Percentiles rank a stretch among this genome's conserved stretches.
These are phyloP conservation scores for Eristalinus sepulchralis DNA, from an alignment of 2,888 invertebrate species.

Conservation along the genomic window DNA sequence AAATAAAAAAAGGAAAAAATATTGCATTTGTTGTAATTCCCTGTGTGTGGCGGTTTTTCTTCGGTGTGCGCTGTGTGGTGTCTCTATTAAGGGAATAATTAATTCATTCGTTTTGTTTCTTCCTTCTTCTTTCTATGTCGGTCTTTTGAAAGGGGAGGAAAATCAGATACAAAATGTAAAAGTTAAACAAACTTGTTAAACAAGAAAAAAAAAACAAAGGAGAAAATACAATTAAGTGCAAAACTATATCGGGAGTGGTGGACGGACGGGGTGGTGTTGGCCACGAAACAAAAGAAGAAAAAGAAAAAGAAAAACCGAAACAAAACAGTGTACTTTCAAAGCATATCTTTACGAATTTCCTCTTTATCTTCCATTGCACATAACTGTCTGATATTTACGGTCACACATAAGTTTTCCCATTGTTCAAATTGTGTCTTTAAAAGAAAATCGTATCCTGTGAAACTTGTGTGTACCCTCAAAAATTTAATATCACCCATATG, in stretches of 20 bases:
- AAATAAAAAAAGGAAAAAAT: too few species aligned
- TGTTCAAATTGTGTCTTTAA: neutral
- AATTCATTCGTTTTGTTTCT: neutral
- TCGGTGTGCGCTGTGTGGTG: neutral
- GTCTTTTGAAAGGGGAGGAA: neutral
- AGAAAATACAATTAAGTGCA: neutral
- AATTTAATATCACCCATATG: slow-evolving; percentile 51
- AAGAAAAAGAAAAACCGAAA: too few species aligned
- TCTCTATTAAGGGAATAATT: neutral
- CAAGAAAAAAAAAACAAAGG: neutral
- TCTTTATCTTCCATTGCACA: neutral
- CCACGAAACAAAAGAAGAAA: neutral
- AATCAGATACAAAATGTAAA: neutral
- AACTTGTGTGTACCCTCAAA: slow-evolving; percentile 28
- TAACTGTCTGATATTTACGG: neutral
- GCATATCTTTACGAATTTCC: neutral
- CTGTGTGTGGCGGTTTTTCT: neutral
- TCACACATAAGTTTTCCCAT: slow-evolving; percentile 6
- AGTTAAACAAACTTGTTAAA: neutral
- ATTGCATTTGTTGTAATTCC: neutral
- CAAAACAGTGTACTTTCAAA: neutral
- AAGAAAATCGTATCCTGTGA: slow-evolving; percentile 6
- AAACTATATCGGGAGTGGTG: neutral
- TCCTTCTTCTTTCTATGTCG: neutral
- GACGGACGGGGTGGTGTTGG: neutral